phyloP scores from a whole-genome alignment of 2,797 vertebrate genomes.

The Stomatorhinus walkeri region DNA sequence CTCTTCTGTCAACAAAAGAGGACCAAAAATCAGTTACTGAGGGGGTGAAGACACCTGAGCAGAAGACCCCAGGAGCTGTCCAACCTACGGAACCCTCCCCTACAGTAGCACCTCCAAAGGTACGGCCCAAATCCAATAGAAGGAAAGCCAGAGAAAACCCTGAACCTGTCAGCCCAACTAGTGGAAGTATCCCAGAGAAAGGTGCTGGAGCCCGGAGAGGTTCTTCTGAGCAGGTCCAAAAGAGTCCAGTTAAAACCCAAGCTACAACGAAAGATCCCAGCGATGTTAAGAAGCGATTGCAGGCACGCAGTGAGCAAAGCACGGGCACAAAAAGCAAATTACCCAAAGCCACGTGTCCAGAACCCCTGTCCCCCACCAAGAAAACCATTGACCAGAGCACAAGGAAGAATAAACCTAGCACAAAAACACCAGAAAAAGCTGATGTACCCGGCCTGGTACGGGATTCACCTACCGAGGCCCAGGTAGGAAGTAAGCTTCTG shows the following conservation, averaged over 20 bases:
- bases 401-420: slow-evolving; percentile 32
- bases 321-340: slow-evolving; percentile 44
- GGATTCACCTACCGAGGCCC: slow-evolving; percentile 36
- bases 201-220: slow-evolving; percentile 16
- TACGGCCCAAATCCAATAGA: slow-evolving; percentile 33
- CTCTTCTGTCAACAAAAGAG: slow-evolving; percentile 13
- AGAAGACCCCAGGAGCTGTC: slow-evolving; percentile 21
- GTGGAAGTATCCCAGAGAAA: slow-evolving; percentile 40
- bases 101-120: slow-evolving; percentile 35
- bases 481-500: slow-evolving; percentile 44
- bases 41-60: slow-evolving; percentile 32
- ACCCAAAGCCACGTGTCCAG: slow-evolving; percentile 31
- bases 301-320: slow-evolving; percentile 28
- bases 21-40: slow-evolving; percentile 38
- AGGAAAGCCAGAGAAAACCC: slow-evolving; percentile 28
- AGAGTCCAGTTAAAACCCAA: slow-evolving; percentile 13
- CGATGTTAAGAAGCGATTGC: slow-evolving; percentile 36
- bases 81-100: slow-evolving; percentile 27
- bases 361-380: slow-evolving; percentile 40
- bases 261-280: slow-evolving; percentile 27
- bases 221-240: neutral
- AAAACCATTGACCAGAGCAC: slow-evolving; percentile 29
- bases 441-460: slow-evolving; percentile 35
- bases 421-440: slow-evolving; percentile 29
- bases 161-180: slow-evolving; percentile 23